Conservation (phyloP, 2,888 invertebrate species). For the Melanophora roralis region DNA sequence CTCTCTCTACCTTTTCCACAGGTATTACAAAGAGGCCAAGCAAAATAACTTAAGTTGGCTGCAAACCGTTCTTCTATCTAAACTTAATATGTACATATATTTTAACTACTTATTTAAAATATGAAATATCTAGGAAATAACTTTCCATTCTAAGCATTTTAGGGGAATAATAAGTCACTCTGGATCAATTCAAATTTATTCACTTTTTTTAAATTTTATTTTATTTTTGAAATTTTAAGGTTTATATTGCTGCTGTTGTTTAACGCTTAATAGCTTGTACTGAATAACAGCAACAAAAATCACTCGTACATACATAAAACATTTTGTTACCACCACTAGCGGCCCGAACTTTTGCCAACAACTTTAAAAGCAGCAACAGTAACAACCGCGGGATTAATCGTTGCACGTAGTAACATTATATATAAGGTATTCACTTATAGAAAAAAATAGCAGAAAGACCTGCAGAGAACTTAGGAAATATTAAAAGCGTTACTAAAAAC, state of each 20-base stretch:
- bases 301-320: conserved; percentile 20
- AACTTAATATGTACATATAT: no score
- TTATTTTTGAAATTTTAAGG: background rate
- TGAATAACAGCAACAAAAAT: conserved; percentile 30
- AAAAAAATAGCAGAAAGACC: no score
- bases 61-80: no score
- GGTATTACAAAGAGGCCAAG: no score
- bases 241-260: conserved; percentile 38
- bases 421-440: background rate
- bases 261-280: conserved; percentile 57
- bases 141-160: no score
- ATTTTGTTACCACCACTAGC: conserved; percentile 42
- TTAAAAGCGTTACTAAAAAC: no score
- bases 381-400: background rate
- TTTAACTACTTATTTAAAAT: no score
- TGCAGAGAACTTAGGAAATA: no score
- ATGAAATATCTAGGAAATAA: no score
- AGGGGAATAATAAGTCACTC: background rate
- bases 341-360: conserved; percentile 32
- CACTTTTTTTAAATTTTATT: conserved; percentile 4
- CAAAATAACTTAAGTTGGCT: no score
- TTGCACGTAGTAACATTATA: conserved; percentile 33
- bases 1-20: no score
- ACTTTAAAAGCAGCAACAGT: conserved; percentile 19
- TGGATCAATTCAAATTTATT: background rate